A percentile compares a stretch with the other conserved stretches of the same genome.
Conservation (phyloP, 35 echinoderm and acorn worm genomes). For the Heliocidaris erythrogramma region DNA sequence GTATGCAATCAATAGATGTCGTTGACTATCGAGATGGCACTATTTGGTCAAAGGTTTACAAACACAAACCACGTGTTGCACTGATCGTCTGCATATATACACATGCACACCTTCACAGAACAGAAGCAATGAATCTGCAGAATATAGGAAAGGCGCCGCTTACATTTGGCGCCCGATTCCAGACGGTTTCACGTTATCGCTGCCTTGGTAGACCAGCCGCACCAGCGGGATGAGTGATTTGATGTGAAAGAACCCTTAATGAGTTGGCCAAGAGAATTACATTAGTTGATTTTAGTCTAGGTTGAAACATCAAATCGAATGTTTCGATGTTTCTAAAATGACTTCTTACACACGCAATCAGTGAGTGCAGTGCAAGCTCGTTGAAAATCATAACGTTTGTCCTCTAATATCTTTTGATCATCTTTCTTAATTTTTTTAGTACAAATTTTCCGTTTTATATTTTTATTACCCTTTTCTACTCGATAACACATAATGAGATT, state of each 20-base stretch:
- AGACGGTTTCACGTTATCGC: not conserved
- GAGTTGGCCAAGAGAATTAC: not conserved
- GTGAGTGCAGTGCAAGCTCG: not conserved
- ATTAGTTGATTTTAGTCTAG: not conserved
- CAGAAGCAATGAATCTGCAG: slow-evolving; percentile 2
- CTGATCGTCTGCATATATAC: not conserved
- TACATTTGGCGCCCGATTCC: not conserved
- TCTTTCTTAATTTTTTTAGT: too few species aligned
- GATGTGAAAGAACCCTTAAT: not conserved
- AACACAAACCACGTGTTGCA: not conserved
- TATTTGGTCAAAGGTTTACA: not conserved
- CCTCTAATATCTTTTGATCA: too few species aligned
- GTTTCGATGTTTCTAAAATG: not conserved
- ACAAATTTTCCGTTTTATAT: too few species aligned
- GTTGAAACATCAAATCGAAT: not conserved
- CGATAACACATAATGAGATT: too few species aligned
- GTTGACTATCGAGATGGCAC: not conserved
- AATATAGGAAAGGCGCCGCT: not conserved
- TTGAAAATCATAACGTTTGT: too few species aligned
- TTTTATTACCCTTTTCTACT: too few species aligned
- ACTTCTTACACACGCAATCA: not conserved
- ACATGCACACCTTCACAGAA: not conserved
- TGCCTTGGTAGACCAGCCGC: not conserved
- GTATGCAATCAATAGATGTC: not conserved
- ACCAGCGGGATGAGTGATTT: not conserved